Base-by-base conservation (phyloP, 1,140 invertebrate species). In the Thrips palmi region DNA sequence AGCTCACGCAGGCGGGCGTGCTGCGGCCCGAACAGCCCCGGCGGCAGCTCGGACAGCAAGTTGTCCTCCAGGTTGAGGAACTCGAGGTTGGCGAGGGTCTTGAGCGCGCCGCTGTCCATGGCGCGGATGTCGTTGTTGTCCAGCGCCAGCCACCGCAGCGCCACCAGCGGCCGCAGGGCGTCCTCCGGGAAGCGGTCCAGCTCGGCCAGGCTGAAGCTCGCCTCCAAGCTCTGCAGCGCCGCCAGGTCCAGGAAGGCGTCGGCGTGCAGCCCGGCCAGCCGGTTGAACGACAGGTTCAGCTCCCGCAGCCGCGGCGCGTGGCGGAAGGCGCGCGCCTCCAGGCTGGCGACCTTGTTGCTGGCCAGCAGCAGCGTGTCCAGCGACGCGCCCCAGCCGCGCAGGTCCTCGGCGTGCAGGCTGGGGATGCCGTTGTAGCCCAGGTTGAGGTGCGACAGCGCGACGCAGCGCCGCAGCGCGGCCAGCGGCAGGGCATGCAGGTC, bases 31-130 rank as follows among this genome's bases (percentile, higher is more conserved):
- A 87, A 76, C 14, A 83, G 56, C 38, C 68, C 67, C 8, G 60
- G 52, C 0, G 76, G 70, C 6, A 71, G 43, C 64, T 68, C 49
- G 51, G 63, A 52, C 56, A 89, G 57, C 35, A 74, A 67, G 56
- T 91, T 91, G 22, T 79, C 84, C 49, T 86, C 83, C 44, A 92
- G 54, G 59, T 88, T 88, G 15, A 88, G 61, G 53, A 88, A 88
- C 45, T 75, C 73, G 8, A 91, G 52, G 46, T 77, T 69, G 3
- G 68, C 62, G 49, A 81, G 72, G 0, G 71, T 67, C 19, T 74
- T 71, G 7, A 73, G 61, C 1, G 65, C 55, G 1, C 58, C 57
- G 19, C 71, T 58, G 11, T 73, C 68, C 1, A 87, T 62, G 0
- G 63, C 65, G 46, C 76, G 70, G 42, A 88, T 70, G 50, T 84